phyloP scores from a whole-genome alignment of 2,113 vertebrate species.

The Delphinus delphis region DNA sequence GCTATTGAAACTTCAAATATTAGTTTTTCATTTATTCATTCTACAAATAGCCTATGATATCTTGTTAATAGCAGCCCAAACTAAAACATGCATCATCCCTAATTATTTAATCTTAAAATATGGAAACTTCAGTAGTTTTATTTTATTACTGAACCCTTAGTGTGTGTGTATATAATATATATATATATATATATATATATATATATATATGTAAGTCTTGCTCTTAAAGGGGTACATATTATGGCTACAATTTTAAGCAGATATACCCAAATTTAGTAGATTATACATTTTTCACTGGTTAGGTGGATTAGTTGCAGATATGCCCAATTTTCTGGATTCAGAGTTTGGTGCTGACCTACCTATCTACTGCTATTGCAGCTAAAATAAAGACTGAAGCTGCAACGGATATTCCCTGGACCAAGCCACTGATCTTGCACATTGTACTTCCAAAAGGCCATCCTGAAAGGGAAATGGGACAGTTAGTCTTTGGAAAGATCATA shows the following conservation, averaged over 20 bases:
- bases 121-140: neutral
- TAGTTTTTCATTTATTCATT: neutral
- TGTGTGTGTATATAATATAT: too few species aligned
- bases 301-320: neutral
- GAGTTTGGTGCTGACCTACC: constrained; percentile 81
- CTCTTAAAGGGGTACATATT: neutral
- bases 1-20: neutral
- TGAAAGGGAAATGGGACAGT: constrained; percentile 73
- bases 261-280: neutral
- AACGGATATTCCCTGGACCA: constrained; percentile 95
- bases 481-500: neutral
- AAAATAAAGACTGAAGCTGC: constrained; percentile 95
- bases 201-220: neutral
- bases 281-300: neutral
- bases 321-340: neutral
- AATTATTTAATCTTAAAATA: constrained; percentile 12
- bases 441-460: constrained; percentile 96
- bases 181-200: neutral
- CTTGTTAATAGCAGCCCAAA: neutral
- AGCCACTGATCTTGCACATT: constrained; percentile 94
- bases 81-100: neutral
- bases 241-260: neutral
- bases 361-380: constrained; percentile 94
- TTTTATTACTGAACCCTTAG: too few species aligned
- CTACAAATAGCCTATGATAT: neutral